Evolutionary conservation across 2,113 vertebrate species (phyloP).

Genomic region (Aix galericulata): DNA sequence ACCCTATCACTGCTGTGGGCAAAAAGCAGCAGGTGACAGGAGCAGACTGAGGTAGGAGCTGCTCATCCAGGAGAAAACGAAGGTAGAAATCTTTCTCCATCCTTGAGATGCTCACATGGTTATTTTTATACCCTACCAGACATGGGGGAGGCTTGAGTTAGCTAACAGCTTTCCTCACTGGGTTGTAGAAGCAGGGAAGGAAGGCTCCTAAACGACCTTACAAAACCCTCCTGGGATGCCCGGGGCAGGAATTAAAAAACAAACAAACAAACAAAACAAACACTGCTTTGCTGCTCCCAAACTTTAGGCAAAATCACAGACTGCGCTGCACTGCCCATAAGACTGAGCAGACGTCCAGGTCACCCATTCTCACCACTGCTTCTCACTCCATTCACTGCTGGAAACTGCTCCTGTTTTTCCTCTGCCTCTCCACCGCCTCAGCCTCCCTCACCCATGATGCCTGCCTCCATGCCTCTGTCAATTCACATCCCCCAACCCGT

Average conservation of each 20-base stretch:
- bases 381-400: not conserved
- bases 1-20: not conserved
- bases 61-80: not conserved
- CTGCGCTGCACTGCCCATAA: not conserved
- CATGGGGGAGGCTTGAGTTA: not conserved
- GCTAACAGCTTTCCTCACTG: not conserved
- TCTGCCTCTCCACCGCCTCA: not conserved
- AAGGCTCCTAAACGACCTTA: not conserved
- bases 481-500: not conserved
- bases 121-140: not conserved
- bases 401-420: not conserved
- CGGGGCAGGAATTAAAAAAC: not conserved
- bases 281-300: not conserved
- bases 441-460: not conserved
- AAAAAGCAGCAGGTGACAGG: not conserved
- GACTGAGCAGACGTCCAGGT: fast-evolving
- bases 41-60: not conserved
- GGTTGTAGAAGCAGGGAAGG: not conserved
- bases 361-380: not conserved
- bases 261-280: not conserved
- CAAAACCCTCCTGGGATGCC: not conserved
- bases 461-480: not conserved
- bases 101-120: not conserved
- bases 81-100: constrained; percentile 35
- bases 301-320: not conserved